Evolutionary conservation across 2,797 vertebrate species (phyloP).

Genomic region (Ibycter americanus): DNA sequence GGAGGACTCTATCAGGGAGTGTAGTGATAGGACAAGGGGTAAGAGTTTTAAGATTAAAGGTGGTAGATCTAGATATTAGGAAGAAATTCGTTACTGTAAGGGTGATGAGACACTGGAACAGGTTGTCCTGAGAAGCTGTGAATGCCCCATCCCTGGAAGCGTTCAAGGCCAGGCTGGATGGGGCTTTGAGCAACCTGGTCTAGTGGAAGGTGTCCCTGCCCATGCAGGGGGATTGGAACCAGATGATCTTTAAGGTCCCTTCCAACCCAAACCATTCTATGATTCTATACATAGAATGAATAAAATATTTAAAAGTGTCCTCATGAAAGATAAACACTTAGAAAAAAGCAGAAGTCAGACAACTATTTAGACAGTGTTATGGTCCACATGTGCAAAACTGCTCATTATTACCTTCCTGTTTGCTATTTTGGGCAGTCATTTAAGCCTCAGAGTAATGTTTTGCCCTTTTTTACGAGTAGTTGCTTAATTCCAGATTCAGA

Average conservation of each 20-base stretch:
- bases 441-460: not conserved
- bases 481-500: not conserved
- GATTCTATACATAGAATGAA: not conserved
- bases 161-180: not conserved
- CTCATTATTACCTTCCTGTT: not conserved
- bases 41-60: not conserved
- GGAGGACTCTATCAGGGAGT: not conserved
- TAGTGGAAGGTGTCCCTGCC: not conserved
- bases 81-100: not conserved
- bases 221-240: not conserved
- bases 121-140: not conserved
- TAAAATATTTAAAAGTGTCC: not conserved
- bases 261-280: not conserved
- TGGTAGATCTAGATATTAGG: not conserved
- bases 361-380: not conserved
- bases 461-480: not conserved
- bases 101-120: not conserved
- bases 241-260: not conserved
- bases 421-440: not conserved
- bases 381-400: not conserved
- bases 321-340: not conserved
- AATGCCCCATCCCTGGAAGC: fast-evolving
- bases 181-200: not conserved
- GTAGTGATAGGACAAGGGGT: not conserved
- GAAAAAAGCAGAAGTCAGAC: not conserved